Evolutionary conservation across 2,797 vertebrate genomes (phyloP), one percentile per base, ranked within the genome.

Genomic region (Enteromius afrohamiltoni): DNA sequence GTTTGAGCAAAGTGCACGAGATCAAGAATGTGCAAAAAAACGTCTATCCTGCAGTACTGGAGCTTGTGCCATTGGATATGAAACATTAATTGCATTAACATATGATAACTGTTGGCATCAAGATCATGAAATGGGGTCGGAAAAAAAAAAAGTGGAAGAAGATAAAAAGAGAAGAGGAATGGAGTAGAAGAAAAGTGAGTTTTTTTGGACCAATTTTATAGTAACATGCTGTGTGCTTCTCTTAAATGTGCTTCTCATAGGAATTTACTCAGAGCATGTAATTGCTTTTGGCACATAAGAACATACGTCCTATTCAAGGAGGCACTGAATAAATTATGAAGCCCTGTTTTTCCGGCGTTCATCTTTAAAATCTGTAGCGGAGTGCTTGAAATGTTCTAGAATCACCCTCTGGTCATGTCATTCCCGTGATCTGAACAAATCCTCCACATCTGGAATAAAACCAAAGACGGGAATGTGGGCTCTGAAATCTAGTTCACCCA

Each of bases 261-360:
- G 77, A 85, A 83, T 86, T 88, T 69, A 60, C 68, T 81, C 53
- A 6, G 64, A 85, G 80, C 80, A 86, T 86, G 62, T 81, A 83
- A 71, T 86, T 79, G 83, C 82, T 87, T 88, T 87, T 75, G 83
- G 86, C 79, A 85, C 76, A n/a, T 77, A 78, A 80, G 70, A 86
- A 87, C 60, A 84, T 85, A 69, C 58, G 21, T 83, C 82, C 68
- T 85, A 83, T 83, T 42, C 80, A 86, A 85, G 79, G 67, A 87
- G 86, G 26, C 53, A 58, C 73, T 88, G 80, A 88, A 87, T 88
- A 85, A 88, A 85, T 82, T 65, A 86, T 86, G 75, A 86, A 85
- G 77, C 79, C 77, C 73, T 85, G 77, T 69, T 85, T 84, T 86
- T 83, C 65, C 42, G 70, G 75, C 80, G 85, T 86, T 88, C 71